Evolutionary conservation across 2,797 vertebrate genomes (phyloP).

Genomic region (Adelosebastes latens): DNA sequence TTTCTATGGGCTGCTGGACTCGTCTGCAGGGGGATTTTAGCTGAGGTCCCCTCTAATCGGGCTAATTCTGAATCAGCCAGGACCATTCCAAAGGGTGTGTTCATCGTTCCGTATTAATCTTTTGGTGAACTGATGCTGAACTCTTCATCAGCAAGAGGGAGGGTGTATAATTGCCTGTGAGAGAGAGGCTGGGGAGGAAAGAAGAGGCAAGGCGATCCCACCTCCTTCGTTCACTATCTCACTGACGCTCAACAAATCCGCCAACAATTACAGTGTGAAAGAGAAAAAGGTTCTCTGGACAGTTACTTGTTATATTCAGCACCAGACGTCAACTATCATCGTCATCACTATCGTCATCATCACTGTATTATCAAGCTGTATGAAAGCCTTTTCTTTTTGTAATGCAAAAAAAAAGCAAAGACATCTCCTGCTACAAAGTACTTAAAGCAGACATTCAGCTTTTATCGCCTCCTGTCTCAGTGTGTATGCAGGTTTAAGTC

Average conservation of each 20-base stretch:
- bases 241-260: conserved; percentile 47
- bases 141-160: conserved; percentile 70
- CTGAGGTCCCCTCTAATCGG: conserved; percentile 61
- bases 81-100: conserved; percentile 67
- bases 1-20: conserved; percentile 62
- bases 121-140: conserved; percentile 82
- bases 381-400: background rate
- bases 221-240: conserved; percentile 38
- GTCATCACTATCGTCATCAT: conserved; percentile 6
- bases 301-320: conserved; percentile 17
- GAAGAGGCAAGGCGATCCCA: conserved; percentile 39
- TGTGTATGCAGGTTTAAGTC: background rate
- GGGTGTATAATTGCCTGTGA: conserved; percentile 56
- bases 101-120: conserved; percentile 75
- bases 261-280: conserved; percentile 1
- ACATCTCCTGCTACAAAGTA: background rate
- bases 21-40: conserved; percentile 56
- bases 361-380: background rate
- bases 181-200: conserved; percentile 26
- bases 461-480: background rate
- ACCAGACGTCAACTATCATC: conserved; percentile 12
- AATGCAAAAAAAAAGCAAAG: background rate
- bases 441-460: background rate
- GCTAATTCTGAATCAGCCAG: conserved; percentile 69
- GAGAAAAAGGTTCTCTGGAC: background rate